A percentile compares a stretch with the other conserved stretches of the same genome.
Evolutionary conservation across 2,113 vertebrate genomes (phyloP).

Genomic region (Anhinga anhinga): DNA sequence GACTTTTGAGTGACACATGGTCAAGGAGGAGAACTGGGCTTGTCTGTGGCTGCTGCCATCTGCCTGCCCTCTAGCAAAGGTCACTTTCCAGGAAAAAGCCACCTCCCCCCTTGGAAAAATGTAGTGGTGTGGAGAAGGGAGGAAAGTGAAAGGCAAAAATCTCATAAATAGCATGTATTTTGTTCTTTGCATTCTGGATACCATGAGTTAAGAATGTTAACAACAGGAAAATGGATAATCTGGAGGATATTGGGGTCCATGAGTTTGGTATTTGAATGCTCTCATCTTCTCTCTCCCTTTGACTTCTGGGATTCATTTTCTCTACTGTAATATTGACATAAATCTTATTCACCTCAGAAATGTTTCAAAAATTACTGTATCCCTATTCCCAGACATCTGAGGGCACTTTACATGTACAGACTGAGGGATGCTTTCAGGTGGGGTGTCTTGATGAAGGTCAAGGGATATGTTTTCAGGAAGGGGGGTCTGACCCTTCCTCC

Average conservation of each 20-base stretch:
- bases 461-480: neutral
- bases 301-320: neutral
- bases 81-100: conserved; percentile 12
- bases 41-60: neutral
- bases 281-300: neutral
- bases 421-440: neutral
- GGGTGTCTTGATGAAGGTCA: neutral
- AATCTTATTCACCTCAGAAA: neutral
- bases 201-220: neutral
- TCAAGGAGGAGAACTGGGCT: conserved; percentile 1
- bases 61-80: conserved; percentile 47
- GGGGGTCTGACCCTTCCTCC: neutral
- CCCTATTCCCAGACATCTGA: neutral
- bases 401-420: neutral
- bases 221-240: neutral
- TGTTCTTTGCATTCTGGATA: neutral
- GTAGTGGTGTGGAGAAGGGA: neutral
- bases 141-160: neutral
- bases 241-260: neutral
- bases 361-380: neutral
- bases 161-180: neutral
- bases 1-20: conserved; percentile 33
- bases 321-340: neutral
- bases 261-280: neutral
- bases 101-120: neutral